Conservation (phyloP, 92 coral and sea anemone species). For the Parazoanthus atlanticus region DNA sequence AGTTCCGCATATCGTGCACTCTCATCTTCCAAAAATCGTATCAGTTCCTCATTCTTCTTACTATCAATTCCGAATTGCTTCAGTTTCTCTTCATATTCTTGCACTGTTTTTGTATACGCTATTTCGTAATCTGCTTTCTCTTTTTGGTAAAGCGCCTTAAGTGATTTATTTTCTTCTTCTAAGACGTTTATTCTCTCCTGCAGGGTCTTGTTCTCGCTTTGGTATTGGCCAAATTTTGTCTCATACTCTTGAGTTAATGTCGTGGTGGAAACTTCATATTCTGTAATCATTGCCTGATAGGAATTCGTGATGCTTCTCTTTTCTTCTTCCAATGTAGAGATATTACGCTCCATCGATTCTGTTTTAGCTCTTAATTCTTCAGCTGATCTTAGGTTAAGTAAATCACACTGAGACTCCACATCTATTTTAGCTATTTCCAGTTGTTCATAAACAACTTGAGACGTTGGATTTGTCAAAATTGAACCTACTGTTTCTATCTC, state of each 20-base stretch:
- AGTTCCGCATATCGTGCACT: not conserved
- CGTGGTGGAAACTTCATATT: not conserved
- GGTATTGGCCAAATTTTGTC: not conserved
- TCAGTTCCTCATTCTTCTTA: not conserved
- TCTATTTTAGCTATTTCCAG: not conserved
- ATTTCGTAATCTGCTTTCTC: not conserved
- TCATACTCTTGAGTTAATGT: constrained; percentile 8
- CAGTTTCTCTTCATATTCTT: constrained; percentile 12
- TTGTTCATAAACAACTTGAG: not conserved
- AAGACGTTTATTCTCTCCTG: not conserved
- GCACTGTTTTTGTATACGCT: not conserved
- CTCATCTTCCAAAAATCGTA: not conserved
- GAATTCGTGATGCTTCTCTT: not conserved
- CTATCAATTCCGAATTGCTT: not conserved
- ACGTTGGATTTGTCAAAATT: not conserved
- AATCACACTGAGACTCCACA: constrained; percentile 9
- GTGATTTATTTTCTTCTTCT: not conserved
- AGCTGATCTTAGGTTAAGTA: not conserved
- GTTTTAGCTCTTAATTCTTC: not conserved
- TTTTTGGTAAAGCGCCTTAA: not conserved
- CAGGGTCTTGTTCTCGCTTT: not conserved
- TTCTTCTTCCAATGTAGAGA: not conserved
- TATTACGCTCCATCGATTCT: not conserved
- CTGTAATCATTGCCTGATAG: not conserved
- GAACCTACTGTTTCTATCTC: not conserved